Evolutionary conservation across 2,113 vertebrate genomes (phyloP).

Genomic region (Saguinus midas): DNA sequence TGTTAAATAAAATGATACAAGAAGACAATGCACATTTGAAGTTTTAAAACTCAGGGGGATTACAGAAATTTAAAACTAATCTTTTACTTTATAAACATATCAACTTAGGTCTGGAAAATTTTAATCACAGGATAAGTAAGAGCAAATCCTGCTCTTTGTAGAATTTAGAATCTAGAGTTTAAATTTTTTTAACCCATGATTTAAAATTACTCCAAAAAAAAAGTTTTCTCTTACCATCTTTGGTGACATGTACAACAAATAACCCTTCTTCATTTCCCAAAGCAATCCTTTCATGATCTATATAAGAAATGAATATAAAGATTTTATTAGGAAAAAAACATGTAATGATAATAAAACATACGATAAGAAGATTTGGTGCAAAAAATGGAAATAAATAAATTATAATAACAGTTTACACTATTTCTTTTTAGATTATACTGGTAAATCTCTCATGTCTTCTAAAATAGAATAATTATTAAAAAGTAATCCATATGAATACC

Average conservation of each 20-base stretch:
- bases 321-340: slow-evolving; percentile 32
- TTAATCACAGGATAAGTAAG: background rate
- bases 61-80: background rate
- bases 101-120: slow-evolving; percentile 48
- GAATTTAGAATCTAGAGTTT: background rate
- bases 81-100: background rate
- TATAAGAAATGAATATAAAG: slow-evolving; percentile 47
- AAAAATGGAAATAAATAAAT: background rate
- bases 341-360: slow-evolving; percentile 20
- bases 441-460: background rate
- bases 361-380: background rate
- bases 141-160: background rate
- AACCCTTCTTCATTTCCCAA: slow-evolving; percentile 98
- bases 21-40: slow-evolving; percentile 4
- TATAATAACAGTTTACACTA: background rate
- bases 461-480: background rate
- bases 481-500: background rate
- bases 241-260: slow-evolving; percentile 97
- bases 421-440: background rate
- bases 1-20: slow-evolving; percentile 2
- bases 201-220: slow-evolving; percentile 30
- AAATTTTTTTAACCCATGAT: background rate
- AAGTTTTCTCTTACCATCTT: slow-evolving; percentile 92
- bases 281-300: slow-evolving; percentile 98
- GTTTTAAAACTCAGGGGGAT: background rate